These are phyloP conservation scores for Trachelus stipa DNA, from an alignment of 2,888 invertebrate species.

Conservation along the genomic window DNA sequence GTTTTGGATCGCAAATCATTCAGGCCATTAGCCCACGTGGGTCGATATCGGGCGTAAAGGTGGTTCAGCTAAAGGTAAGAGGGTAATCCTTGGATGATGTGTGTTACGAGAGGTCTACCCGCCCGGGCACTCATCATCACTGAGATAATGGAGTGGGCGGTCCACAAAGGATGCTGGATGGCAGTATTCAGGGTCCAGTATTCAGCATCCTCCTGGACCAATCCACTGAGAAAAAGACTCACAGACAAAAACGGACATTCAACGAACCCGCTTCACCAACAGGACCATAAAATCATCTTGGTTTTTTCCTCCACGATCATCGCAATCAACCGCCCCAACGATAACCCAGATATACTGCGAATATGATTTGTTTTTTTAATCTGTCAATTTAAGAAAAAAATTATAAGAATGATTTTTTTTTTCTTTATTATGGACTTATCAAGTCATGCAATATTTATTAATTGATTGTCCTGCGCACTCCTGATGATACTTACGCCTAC, in stretches of 20 bases:
- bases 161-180: conserved; percentile 52
- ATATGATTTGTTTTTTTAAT: no score
- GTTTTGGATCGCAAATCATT: conserved; percentile 58
- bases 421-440: no score
- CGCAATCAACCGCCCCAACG: no score
- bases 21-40: conserved; percentile 54
- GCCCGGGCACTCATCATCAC: conserved; percentile 65
- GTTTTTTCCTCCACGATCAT: conserved; percentile 34
- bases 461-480: no score
- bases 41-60: conserved; percentile 40
- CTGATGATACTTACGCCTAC: no score
- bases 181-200: conserved; percentile 34
- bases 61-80: conserved; percentile 27
- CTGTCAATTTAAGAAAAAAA: no score
- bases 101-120: conserved; percentile 57
- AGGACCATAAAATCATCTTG: conserved; percentile 58
- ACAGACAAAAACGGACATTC: conserved; percentile 58
- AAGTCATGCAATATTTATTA: no score
- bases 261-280: conserved; percentile 50
- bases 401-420: no score
- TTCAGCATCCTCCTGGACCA: conserved; percentile 25
- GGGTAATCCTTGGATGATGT: conserved; percentile 56
- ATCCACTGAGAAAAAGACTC: conserved; percentile 40
- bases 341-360: no score
- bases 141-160: conserved; percentile 65